Evolutionary conservation across 2,888 invertebrate genomes (phyloP), one percentile per base, ranked within the genome.

Genomic region (Heteromurus nitidus): DNA sequence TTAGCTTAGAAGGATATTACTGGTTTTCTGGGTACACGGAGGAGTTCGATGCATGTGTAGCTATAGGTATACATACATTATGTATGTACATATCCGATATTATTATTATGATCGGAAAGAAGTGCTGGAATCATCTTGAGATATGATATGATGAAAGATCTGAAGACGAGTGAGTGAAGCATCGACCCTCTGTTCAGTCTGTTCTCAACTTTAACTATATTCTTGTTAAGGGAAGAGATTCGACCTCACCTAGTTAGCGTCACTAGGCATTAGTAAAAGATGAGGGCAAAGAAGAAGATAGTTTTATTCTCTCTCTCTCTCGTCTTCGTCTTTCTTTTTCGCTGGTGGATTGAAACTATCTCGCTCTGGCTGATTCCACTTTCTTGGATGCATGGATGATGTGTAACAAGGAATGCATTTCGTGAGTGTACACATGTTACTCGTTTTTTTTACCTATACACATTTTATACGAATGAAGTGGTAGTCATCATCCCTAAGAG

Each of bases 131-230:
- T 76, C 76, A 82, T 82, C 76, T 76, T 82, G 70, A 82, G 82
- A 82, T 82, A 72, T 82, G 82, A 82, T 82, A 82, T 82, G 82
- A 82, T 76, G 82, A 82, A 82, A 82, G 82, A 82, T 76, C 50
- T 67, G 60, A 65, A 72, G 70, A 72, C 74, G 44, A 69, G 73
- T 60, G 67, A 80, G 75, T 70, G 72, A 76, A 76, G 82, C 75
- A 76, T 72, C 82, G 82, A 76, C 82, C 82, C 76, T 82, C 47
- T 47, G 16, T 47, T n/a, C n/a, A n/a, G n/a, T n/a, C 75, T 75
- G 47, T 58, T 65, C 67, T 60, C 72, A 62, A 50, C 76, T 82
- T 76, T 82, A 82, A 82, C 76, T 82, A 82, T 82, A 76, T 76
- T 82, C 82, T 82, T 24, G 82, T 82, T 82, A 82, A 81, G 75